These are phyloP conservation scores for Zosterops hypoxanthus DNA, from an alignment of 2,113 vertebrate species.

Conservation along the genomic window DNA sequence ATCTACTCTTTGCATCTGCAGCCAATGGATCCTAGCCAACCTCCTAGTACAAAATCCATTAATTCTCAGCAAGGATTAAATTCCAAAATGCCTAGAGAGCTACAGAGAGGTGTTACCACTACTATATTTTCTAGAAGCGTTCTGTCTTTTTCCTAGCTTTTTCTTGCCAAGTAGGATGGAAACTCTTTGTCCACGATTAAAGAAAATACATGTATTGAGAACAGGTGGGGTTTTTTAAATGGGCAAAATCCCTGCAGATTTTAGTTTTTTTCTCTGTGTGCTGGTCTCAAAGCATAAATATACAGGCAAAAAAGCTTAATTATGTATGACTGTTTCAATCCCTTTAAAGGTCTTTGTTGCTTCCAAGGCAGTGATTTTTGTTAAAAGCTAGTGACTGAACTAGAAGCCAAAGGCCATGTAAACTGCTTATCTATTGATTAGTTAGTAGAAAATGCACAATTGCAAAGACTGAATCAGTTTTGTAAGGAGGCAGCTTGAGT, in stretches of 20 bases:
- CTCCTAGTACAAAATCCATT: neutral
- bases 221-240: neutral
- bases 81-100: neutral
- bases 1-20: neutral
- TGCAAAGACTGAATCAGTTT: neutral
- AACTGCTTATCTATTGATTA: constrained; percentile 50
- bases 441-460: neutral
- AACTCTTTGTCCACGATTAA: neutral
- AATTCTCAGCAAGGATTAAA: neutral
- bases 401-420: neutral
- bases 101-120: neutral
- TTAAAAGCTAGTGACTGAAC: neutral
- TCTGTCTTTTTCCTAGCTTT: neutral
- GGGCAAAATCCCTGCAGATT: neutral
- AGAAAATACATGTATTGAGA: neutral
- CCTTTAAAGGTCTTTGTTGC: neutral
- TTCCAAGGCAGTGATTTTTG: constrained; percentile 18
- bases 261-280: neutral
- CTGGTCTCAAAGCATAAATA: neutral
- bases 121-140: neutral
- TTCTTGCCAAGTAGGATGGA: neutral
- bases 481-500: constrained; percentile 35
- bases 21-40: neutral
- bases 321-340: neutral
- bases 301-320: neutral